Evolutionary conservation across 2,797 vertebrate species (phyloP), one percentile per base, ranked within the genome.

Genomic region (Xyrichtys novacula): DNA sequence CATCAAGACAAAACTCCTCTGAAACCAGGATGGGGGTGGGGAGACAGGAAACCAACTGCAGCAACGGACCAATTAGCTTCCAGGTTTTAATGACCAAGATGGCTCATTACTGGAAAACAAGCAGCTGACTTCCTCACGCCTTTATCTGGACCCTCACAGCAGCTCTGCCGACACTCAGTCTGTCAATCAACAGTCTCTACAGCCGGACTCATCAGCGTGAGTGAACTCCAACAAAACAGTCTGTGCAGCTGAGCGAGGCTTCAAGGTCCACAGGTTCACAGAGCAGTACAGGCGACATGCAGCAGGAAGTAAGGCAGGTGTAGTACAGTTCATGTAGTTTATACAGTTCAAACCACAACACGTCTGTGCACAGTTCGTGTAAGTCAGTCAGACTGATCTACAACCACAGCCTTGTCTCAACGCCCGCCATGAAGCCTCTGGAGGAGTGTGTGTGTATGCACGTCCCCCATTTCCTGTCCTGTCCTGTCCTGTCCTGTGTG

Each of bases 241-340:
- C 20, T n/a, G 54, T 42, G 65, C 46, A 22, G 72, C 50, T 25
- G 32, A 4, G 39, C 6, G 73, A 32, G 34, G 43, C 7, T 1
- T 20, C 43, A 28, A 1, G 57, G 22, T 62, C 78, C 55, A 26
- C 12, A 52, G 34, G 39, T 62, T 42, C 48, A 52, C 40, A 46
- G 44, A 46, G 44, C 22, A 23, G 19, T 52, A 70, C 20, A 0
- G 67, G 74, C 66, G 52, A 57, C 84, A 85, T 82, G 80, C 80
- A 72, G 76, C 7, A 26, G 70, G 55, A 36, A 22, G 38, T 62
- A 28, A 71, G 75, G 75, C 65, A 68, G 75, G 34, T 54, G 63
- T 23, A 76, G 62, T 48, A 44, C 61, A 58, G 77, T 77, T 70
- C 59, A 44, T 71, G 54, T 47, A 65, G 79, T 26, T 48, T 17